Base-by-base conservation (phyloP, 35 echinoderm and acorn worm species). In the Apostichopus parvimensis region DNA sequence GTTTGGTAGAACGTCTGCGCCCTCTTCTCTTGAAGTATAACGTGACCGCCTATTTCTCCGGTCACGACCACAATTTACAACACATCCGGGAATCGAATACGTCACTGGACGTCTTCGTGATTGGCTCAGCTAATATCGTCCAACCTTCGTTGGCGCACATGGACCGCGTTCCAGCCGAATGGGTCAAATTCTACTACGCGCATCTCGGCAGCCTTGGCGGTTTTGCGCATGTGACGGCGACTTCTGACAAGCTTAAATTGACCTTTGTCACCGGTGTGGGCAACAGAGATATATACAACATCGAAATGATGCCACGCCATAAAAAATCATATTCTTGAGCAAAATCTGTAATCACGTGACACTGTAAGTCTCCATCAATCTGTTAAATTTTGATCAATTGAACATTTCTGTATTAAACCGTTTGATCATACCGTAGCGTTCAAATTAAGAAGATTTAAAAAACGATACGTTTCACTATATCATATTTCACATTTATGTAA, bases 1-100 rank as follows among this genome's bases (percentile, higher is more conserved):
- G 76, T 45, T 82, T 96, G 5, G 92, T 94, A 17, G 56, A 84
- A 22, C 71, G 92, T 62, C 53, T 96, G 77, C 88, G 73, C 24
- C 95, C 95, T 53, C 83, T 96, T 20, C 77, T 96, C 0, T 71
- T 87, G 9, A 96, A 96, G 90, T 96, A 96, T 73, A 91, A 92
- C 22, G 95, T 96, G 0, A 96, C 89, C 28, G 95, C 95, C 5
- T 96, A 96, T 56, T 92, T 96, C 61, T 92, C 79, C 26, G 95
- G 95, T 20, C 95, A 96, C 82, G 95, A 96, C 76, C 95, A 96
- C 68, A 96, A 96, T 77, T 78, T 96, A 10, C 96, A 98, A 91
- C 92, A 98, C 90, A 95, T 98, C 59, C 94, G 92, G 57, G 93
- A 96, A 65, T 92, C 78, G 18, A 98, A 95, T 53, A 87, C 93